Evolutionary conservation across 2,888 invertebrate genomes (phyloP).

Genomic region (Agrochola lota): DNA sequence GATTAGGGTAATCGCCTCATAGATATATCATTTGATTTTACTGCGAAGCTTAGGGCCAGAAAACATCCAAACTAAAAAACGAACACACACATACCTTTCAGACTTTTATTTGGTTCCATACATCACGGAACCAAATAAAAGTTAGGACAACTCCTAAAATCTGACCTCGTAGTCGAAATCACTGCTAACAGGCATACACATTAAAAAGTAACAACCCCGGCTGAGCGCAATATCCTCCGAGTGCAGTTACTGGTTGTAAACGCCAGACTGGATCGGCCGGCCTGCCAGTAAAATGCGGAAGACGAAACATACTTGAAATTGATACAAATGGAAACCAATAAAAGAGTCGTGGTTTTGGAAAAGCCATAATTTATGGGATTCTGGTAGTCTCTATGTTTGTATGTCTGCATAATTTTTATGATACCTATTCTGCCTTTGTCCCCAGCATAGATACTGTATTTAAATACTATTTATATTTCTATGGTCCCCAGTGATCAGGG

Average conservation of each 20-base stretch:
- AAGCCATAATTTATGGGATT: background rate
- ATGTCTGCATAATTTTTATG: background rate
- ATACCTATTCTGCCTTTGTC: too few relatives aligned
- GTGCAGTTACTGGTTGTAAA: slow-evolving; percentile 44
- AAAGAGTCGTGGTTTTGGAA: background rate
- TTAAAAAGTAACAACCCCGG: slow-evolving; percentile 44
- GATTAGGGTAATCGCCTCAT: background rate
- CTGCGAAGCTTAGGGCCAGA: too few relatives aligned
- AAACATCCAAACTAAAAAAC: background rate
- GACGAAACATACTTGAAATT: slow-evolving; percentile 7
- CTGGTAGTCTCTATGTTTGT: background rate
- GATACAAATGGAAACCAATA: slow-evolving; percentile 19
- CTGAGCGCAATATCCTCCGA: slow-evolving; percentile 20
- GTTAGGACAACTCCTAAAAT: slow-evolving; percentile 2
- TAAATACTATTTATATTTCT: too few relatives aligned
- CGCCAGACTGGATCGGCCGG: slow-evolving; percentile 28
- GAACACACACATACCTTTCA: background rate
- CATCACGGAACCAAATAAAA: background rate
- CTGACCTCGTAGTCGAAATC: slow-evolving; percentile 35
- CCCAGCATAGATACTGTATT: too few relatives aligned
- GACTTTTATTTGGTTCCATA: too few relatives aligned
- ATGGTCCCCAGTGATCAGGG: too few relatives aligned
- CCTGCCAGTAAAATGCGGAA: slow-evolving; percentile 29
- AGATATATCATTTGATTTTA: background rate
- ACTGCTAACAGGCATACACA: slow-evolving; percentile 28